Evolutionary conservation across 2,888 invertebrate species (phyloP).

Genomic region (Pedicia rivosa): DNA sequence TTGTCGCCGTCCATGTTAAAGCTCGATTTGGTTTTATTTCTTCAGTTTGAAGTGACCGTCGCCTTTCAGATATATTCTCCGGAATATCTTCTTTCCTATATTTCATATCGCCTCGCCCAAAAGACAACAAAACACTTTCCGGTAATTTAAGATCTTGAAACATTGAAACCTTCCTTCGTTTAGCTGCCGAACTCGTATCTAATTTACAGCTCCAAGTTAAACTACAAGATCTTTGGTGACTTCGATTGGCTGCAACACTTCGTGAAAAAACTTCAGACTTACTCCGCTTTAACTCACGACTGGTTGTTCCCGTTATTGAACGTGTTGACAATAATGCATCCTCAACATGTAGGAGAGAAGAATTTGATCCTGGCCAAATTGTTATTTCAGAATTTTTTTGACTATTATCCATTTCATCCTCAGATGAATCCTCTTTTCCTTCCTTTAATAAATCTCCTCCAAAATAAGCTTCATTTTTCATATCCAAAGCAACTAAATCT

Average conservation of each 20-base stretch:
- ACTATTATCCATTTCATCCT: constrained; percentile 28
- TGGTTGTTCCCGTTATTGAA: constrained; percentile 33
- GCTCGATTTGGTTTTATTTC: constrained; percentile 15
- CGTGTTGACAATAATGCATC: constrained; percentile 25
- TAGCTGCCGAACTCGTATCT: constrained; percentile 45
- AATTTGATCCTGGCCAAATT: constrained; percentile 8
- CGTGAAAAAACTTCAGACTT: constrained; percentile 42
- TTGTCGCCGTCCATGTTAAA: constrained; percentile 28
- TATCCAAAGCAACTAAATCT: constrained; percentile 45
- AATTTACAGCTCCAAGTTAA: constrained; percentile 53
- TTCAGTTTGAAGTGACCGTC: constrained; percentile 10
- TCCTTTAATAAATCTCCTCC: constrained; percentile 29
- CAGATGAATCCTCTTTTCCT: constrained; percentile 26
- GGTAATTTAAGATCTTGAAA: constrained; percentile 29
- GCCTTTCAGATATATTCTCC: constrained; percentile 14
- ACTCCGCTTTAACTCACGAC: constrained; percentile 43
- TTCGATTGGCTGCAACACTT: constrained; percentile 31
- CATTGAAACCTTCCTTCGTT: constrained; percentile 46
- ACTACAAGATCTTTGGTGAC: constrained; percentile 50
- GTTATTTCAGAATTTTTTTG: constrained; percentile 11
- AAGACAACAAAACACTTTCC: constrained; percentile 31
- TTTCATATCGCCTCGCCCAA: constrained; percentile 18
- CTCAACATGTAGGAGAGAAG: constrained; percentile 19
- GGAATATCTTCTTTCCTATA: constrained; percentile 16
- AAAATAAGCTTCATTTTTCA: constrained; percentile 39